These are phyloP conservation scores for Agrotis puta DNA, from an alignment of 2,888 invertebrate genomes.

Conservation along the genomic window DNA sequence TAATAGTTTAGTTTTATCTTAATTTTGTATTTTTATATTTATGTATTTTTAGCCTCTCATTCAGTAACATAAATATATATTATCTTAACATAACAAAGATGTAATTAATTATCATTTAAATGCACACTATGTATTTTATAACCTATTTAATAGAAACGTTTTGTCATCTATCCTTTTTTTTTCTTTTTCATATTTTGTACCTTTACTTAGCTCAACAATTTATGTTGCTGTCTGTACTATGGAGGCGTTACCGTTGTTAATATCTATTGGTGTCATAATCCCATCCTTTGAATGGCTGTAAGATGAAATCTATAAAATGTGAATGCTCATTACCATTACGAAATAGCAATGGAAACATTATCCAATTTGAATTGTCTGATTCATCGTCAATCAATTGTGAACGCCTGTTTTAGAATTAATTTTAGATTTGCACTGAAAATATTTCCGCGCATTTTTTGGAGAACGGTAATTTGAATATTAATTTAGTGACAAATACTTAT, in stretches of 20 bases:
- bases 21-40: too few relatives aligned
- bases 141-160: too few relatives aligned
- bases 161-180: too few relatives aligned
- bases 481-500: neutral
- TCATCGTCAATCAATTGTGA: neutral
- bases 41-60: too few relatives aligned
- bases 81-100: too few relatives aligned
- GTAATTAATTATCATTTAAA: too few relatives aligned
- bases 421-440: neutral
- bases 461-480: too few relatives aligned
- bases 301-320: conserved; percentile 36
- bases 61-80: too few relatives aligned
- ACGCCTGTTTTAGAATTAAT: neutral
- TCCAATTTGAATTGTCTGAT: conserved; percentile 6
- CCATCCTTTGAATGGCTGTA: conserved; percentile 25
- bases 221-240: conserved; percentile 15
- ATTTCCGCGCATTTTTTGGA: neutral
- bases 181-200: too few relatives aligned
- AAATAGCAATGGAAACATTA: conserved; percentile 15
- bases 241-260: conserved; percentile 36
- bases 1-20: too few relatives aligned
- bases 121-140: too few relatives aligned
- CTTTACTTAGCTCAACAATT: neutral
- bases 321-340: conserved; percentile 26
- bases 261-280: conserved; percentile 45